Conservation (phyloP, 2,888 invertebrate genomes). For the Lithophane leautieri region DNA sequence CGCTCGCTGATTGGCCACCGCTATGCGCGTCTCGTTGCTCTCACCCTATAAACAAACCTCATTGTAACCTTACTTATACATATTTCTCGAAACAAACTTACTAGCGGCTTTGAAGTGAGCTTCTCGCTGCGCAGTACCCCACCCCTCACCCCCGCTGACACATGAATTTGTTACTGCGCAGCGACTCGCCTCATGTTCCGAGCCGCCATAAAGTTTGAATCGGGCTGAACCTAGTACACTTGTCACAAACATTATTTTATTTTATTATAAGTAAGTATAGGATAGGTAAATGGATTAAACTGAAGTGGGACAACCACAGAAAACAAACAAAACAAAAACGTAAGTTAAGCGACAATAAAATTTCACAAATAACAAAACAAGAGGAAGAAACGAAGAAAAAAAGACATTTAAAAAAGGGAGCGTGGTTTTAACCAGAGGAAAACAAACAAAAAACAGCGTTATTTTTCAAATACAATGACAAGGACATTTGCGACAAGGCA, state of each 20-base stretch:
- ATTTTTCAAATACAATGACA: constrained; percentile 21
- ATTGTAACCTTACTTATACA: constrained; percentile 43
- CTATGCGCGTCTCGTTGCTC: constrained; percentile 97
- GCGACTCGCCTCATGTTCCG: too few species aligned
- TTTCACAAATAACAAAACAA: neutral
- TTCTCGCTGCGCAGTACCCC: too few species aligned
- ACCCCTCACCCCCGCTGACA: too few species aligned
- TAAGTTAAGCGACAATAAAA: neutral
- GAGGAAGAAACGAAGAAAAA: neutral
- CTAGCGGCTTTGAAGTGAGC: too few species aligned
- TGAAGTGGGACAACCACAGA: constrained; percentile 20
- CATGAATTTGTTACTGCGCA: too few species aligned
- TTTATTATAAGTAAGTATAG: constrained; percentile 13
- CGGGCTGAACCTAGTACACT: neutral
- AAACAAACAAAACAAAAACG: constrained; percentile 22
- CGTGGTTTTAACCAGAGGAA: constrained; percentile 23
- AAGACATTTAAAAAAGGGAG: constrained; percentile 17
- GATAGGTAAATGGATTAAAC: constrained; percentile 17
- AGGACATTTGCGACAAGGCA: constrained; percentile 19
- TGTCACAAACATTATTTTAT: constrained; percentile 24
- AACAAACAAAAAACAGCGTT: constrained; percentile 12
- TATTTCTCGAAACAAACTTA: too few species aligned
- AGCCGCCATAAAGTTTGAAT: too few species aligned
- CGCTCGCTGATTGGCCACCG: constrained; percentile 97
- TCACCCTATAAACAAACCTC: constrained; percentile 91